Evolutionary conservation across 2,797 vertebrate species (phyloP).

Genomic region (Falco berigora): DNA sequence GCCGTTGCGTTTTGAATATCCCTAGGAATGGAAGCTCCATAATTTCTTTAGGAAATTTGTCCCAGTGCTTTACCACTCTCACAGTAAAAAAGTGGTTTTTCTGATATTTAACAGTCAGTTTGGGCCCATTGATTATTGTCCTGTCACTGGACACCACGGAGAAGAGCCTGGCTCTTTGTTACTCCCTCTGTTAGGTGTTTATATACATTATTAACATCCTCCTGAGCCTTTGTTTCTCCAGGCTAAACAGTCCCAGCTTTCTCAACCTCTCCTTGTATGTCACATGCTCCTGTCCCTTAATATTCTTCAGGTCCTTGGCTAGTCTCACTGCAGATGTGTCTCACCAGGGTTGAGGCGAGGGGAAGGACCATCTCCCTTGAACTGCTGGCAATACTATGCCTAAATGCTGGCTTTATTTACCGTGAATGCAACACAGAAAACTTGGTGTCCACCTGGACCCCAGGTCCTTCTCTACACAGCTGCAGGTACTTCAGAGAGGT

Average conservation of each 20-base stretch:
- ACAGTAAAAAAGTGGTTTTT: background rate
- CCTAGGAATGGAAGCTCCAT: background rate
- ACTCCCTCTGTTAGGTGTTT: background rate
- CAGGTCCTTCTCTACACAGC: background rate
- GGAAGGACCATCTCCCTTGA: background rate
- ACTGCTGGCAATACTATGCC: too few relatives aligned
- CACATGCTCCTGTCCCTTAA: background rate
- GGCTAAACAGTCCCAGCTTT: background rate
- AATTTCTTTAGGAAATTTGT: background rate
- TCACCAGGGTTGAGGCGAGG: background rate
- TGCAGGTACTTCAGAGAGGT: background rate
- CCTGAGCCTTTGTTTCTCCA: background rate
- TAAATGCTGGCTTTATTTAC: background rate
- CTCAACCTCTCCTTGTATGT: background rate
- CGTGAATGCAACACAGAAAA: accelerated
- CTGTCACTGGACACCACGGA: background rate
- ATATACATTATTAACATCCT: background rate
- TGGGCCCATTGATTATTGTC: background rate
- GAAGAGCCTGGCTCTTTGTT: background rate
- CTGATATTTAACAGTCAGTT: background rate
- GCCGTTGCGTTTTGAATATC: background rate
- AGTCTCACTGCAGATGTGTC: background rate
- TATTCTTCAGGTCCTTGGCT: background rate
- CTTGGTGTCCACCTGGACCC: background rate
- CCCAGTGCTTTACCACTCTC: background rate